phyloP scores from a whole-genome alignment of 1,140 invertebrate genomes.

The Gryon sp. region DNA sequence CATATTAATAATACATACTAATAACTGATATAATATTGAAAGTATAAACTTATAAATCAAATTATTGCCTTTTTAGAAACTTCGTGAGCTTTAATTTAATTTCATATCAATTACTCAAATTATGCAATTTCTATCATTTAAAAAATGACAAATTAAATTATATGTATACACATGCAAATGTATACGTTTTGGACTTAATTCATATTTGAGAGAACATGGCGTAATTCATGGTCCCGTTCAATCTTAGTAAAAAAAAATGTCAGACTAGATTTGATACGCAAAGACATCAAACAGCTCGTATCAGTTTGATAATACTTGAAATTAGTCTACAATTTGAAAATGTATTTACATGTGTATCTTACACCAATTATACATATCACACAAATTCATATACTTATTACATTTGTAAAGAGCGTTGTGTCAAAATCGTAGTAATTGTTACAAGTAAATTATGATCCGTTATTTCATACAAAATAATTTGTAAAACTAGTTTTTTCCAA shows the following conservation, averaged over 20 bases:
- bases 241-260: slow-evolving; percentile 67
- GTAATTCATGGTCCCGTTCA: slow-evolving; percentile 73
- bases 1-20: background rate
- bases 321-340: slow-evolving; percentile 54
- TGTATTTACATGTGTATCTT: slow-evolving; percentile 62
- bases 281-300: slow-evolving; percentile 55
- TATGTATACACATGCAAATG: slow-evolving; percentile 14
- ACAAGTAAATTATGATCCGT: slow-evolving; percentile 54
- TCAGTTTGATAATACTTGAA: slow-evolving; percentile 36
- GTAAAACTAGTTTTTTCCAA: slow-evolving; percentile 69
- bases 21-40: no score
- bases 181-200: slow-evolving; percentile 57
- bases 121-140: no score
- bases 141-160: no score
- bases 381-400: slow-evolving; percentile 66
- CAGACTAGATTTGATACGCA: slow-evolving; percentile 72
- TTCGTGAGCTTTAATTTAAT: no score
- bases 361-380: slow-evolving; percentile 73
- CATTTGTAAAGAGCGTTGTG: slow-evolving; percentile 71
- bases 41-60: no score
- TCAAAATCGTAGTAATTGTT: slow-evolving; percentile 68
- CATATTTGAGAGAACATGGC: slow-evolving; percentile 68
- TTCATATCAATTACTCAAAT: no score
- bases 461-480: slow-evolving; percentile 74
- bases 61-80: no score